Base-by-base conservation (phyloP, 2,888 invertebrate species). In the Acronicta psi region DNA sequence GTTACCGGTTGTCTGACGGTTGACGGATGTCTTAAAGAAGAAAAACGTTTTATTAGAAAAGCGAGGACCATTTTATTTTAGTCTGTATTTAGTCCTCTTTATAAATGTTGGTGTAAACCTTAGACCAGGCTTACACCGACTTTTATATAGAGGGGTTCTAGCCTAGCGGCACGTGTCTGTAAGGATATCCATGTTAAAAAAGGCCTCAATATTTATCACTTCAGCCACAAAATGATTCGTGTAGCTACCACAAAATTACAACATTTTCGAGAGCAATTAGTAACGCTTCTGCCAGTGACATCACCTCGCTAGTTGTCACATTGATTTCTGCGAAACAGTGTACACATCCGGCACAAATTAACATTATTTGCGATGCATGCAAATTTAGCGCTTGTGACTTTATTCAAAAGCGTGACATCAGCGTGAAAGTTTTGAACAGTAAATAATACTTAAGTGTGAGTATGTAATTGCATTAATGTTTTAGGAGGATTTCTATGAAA, bases 261-360 rank as follows among this genome's bases (percentile, higher is more conserved):
- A 31, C 25, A 9, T 16, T 47, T 38, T 41, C 62, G 60, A 59
- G 44, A 56, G 25, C 63, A 37, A 53, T 52, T 55, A 60, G 66
- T 73, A 65, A 3, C 37, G 38, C 14, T 49, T 47, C 71, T 81
- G 83, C 18, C 34, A 20, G 41, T 81, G 83, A 80, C 83, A 80
- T 50, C 49, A 62, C 54, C 57, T 59, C 73, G 73, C 68, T 59
- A 67, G 47, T 61, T 73, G 80, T 82, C 74, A 74, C 79, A 72
- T 70, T 74, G 74, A 79, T 79, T 80, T 80, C 74, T 60, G 71
- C 44, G 59, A 31, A 61, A 60, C 69, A 62, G 52, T 60, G 57
- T 58, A 65, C 68, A 73, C 58, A 69, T 68, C 54, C 63, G 53
- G 51, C 40, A 17, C n/a, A 65, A 74, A 79, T 82, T 80, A 74